Evolutionary conservation across 1,140 invertebrate species (phyloP), one percentile per base, ranked within the genome.

Genomic region (Mya arenaria): DNA sequence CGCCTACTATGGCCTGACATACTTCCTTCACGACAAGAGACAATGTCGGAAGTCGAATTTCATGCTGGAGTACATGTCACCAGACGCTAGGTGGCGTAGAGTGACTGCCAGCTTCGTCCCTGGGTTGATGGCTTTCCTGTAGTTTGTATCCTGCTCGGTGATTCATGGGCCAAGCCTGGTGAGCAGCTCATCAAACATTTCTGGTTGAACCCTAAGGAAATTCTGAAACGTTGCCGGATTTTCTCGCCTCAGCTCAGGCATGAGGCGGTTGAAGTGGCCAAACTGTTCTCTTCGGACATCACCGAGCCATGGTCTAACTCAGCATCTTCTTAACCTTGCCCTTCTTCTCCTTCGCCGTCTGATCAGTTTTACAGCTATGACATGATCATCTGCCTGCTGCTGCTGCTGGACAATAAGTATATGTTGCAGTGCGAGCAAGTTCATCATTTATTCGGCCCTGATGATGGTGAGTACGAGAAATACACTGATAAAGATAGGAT

Each of bases 1-100:
- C 65, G 1, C 79, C 62, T 44, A 77, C 73, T 4, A 83, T 78
- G 62, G 82, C 82, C 36, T 71, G 62, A 41, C 82, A 78, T 62
- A 78, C 74, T 78, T 83, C 73, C n/a, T 10, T 13, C 13, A 83
- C 41, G 28, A 79, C 15, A 39, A 78, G 4, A 36, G 48, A 69
- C 4, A 78, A 41, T 1, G 82, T 71, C n/a, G 34, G n/a, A 71
- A 83, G 30, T 63, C 58, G 52, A 48, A 75, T 30, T 63, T 60
- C 23, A 56, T 37, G 5, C 25, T 15, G 8, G 60, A 4, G 30
- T 8, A 15, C 4, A 28, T 4, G 72, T 32, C 52, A 36, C 4
- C 25, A 37, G 55, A 79, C 6, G 28, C 32, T 8, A 28, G 6
- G 69, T 55, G 17, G 23, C 4, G 23, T 15, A 79, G 19, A 15